Base-by-base conservation (phyloP, 2,797 vertebrate species). In the Scomberomorus guttatus region DNA sequence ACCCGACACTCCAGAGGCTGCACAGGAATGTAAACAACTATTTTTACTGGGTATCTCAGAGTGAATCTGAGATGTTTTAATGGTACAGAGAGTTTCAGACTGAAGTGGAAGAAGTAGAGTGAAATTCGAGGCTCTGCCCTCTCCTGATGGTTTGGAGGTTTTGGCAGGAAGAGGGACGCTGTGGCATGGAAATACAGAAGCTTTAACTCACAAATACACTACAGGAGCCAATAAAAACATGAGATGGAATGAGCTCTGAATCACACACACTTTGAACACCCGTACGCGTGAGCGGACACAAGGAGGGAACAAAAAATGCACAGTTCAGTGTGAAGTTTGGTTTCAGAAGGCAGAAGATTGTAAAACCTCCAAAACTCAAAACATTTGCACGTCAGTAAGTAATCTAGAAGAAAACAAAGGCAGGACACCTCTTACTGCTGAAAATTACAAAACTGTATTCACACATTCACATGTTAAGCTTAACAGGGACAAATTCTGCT, bases 11-110 rank as follows among this genome's bases (percentile, higher is more conserved):
- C 50, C 32, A 32, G 68, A 13, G 67, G 29, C 66, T 51, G 14
- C 5, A 2, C 9, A 54, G 72, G 83, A 77, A 91, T 51, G 87
- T 83, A 79, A 90, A 89, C 89, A 80, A 37, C 54, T 52, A 44
- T 48, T 34, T 29, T 51, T 44, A 20, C 6, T 2, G 11, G 1
- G 13, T 1, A 13, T 25, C 74, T 14, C 3, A 5, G 1, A 13
- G 2, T n/a, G 6, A 14, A 61, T 25, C 29, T 7, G 1, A 46
- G 15, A 13, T 2, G n/a, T 22, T 7, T 22, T 13, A 14, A 56
- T 1, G 50, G 6, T 0, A 13, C 13, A 1, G 3, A 10, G 39
- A 27, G 46, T 27, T 70, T 4, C 13, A 68, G 20, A 29, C 5
- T 4, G 39, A 17, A 56, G 8, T 37, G 46, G 75, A 58, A 25